Evolutionary conservation across 2,888 invertebrate species (phyloP), one percentile per base, ranked within the genome.

Genomic region (Drosophila yooni): DNA sequence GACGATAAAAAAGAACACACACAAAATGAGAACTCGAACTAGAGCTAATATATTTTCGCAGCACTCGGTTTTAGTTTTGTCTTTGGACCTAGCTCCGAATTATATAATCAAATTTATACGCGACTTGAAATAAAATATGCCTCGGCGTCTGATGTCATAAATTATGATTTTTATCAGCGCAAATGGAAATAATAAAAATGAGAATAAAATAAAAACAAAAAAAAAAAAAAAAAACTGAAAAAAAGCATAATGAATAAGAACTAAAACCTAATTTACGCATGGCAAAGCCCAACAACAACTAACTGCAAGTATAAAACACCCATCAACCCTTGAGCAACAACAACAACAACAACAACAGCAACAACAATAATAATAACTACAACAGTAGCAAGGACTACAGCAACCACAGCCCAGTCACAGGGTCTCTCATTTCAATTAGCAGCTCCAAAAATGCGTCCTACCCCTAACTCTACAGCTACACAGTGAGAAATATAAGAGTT

Each of bases 91-190:
- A 33, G 52, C 40, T 62, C 11, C 53, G 25, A 64, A 65, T 52
- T 54, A 46, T 51, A 36, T 56, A 64, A 40, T 62, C 25, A 76
- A 76, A 79, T 79, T 79, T 79, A 76, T 74, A 70, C 57, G 58
- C 53, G 63, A 48, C 54, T 69, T 66, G 81, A 77, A 74, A 81
- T 87, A 89, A 88, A 81, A 85, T 85, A 85, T 86, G 79, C 81
- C 82, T 60, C 64, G 80, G 75, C 88, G 68, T 75, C 76, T 89
- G 91, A 79, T 91, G 92, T 89, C 91, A 92, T 92, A 92, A 92
- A 92, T 92, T 92, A 92, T 92, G 92, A 92, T 92, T 91, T 83
- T 89, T 92, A 92, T 92, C 92, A 89, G 85, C 79, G 69, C 87
- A 90, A 88, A 88, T 83, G 79, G 74, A 87, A 86, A 83, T 82